Conservation (phyloP, 1,140 invertebrate genomes). For the Riptortus pedestris region DNA sequence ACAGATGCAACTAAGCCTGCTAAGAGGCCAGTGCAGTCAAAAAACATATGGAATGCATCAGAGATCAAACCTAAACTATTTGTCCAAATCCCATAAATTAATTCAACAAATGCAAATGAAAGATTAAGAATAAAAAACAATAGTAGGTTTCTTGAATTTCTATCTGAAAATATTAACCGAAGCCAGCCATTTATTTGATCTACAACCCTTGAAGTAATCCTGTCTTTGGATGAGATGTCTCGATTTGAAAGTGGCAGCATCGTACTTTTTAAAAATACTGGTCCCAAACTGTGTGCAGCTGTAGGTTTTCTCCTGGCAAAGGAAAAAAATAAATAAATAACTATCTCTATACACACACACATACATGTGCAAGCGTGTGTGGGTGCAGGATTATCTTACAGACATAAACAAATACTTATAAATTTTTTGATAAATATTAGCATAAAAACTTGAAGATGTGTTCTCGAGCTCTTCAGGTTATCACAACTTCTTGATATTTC, state of each 20-base stretch:
- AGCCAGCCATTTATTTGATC: constrained; percentile 65
- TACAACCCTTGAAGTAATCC: constrained; percentile 38
- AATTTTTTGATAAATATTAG: too few species aligned
- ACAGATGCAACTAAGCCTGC: constrained; percentile 87
- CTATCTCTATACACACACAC: too few species aligned
- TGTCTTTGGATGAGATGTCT: constrained; percentile 51
- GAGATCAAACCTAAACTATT: constrained; percentile 93
- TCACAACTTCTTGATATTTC: too few species aligned
- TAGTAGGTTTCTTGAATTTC: constrained; percentile 87
- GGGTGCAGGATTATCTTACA: too few species aligned
- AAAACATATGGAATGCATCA: constrained; percentile 99
- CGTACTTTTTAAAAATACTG: too few species aligned
- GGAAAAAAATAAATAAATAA: too few species aligned
- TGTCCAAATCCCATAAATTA: constrained; percentile 90
- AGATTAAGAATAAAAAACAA: constrained; percentile 89
- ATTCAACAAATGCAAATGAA: constrained; percentile 91
- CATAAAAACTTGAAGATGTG: too few species aligned
- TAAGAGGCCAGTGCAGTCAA: constrained; percentile 91
- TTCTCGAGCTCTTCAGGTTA: too few species aligned
- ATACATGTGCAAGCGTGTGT: too few species aligned
- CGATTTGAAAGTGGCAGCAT: constrained; percentile 70
- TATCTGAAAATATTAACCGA: constrained; percentile 84
- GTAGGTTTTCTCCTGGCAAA: too few species aligned
- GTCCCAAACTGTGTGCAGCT: too few species aligned
- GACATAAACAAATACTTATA: too few species aligned